A percentile compares a stretch with the other conserved stretches of the same genome.
Conservation (phyloP, 2,113 vertebrate species). For the Motacilla alba region DNA sequence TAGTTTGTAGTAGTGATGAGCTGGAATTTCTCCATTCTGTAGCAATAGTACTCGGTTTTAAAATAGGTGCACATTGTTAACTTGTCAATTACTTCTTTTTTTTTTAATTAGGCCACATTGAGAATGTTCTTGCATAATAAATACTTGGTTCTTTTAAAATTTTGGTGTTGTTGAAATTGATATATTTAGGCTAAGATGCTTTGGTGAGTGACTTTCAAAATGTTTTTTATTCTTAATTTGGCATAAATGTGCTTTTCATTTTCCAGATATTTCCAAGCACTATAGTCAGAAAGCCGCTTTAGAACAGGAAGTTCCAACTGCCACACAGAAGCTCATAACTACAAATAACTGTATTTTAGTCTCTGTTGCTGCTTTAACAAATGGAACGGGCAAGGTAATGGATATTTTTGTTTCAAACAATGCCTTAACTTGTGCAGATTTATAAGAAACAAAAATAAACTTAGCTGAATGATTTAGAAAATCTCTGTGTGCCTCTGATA, state of each 20-base stretch:
- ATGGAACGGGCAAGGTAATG: constrained; percentile 87
- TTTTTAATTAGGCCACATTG: neutral
- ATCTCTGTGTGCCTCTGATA: neutral
- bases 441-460: neutral
- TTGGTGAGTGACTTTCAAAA: neutral
- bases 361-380: constrained; percentile 86
- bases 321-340: constrained; percentile 91
- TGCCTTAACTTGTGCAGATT: neutral
- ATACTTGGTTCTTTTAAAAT: neutral
- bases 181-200: neutral
- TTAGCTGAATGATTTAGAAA: neutral
- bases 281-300: constrained; percentile 91
- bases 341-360: constrained; percentile 95
- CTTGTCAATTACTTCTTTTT: neutral
- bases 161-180: neutral
- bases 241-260: neutral
- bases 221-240: neutral
- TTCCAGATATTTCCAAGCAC: constrained; percentile 89
- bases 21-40: neutral
- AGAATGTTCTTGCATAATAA: neutral
- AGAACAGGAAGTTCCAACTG: constrained; percentile 90
- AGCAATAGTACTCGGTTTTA: neutral
- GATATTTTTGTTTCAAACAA: neutral
- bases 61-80: neutral
- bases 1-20: neutral